Evolutionary conservation across 2,113 vertebrate species (phyloP), one percentile per base, ranked within the genome.

Genomic region (Pogonocichla stellata): DNA sequence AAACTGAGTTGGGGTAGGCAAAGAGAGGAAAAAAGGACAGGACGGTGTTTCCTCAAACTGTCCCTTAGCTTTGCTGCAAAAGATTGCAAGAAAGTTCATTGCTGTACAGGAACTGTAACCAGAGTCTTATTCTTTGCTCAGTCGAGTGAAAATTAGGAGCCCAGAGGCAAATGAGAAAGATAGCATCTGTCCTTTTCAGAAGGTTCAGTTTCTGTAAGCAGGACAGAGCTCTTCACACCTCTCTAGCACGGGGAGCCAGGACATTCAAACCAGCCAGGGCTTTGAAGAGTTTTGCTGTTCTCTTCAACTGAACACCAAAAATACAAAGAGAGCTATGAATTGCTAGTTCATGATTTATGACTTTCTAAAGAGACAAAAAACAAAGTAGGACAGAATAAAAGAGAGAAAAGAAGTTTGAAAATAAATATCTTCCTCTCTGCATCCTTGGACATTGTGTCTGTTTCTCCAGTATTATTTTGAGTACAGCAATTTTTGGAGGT

Each of bases 111-210:
- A 83, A 53, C 18, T 50, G 26, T 72, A 91, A 71, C 7, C 53
- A 87, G 31, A 87, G 77, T 62, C 45, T 92, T 95, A 48, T 25
- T 94, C 34, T 81, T 93, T 87, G 77, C n/a, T 91, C 48, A 92
- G 43, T 84, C 5, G 2, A 84, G 73, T 65, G 66, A 89, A 95
- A 95, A 93, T 65, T 65, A 65, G 70, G 15, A 89, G n/a, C 43
- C 65, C 51, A 74, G 53, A 86, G 80, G 70, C 86, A 92, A 93
- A 93, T 45, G 12, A 61, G 45, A 66, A 91, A 65, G 66, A 48
- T 23, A 87, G 43, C 48, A 89, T 53, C 84, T 85, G 45, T 64
- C 48, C 75, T 78, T 34, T 95, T 89, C 50, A 72, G 50, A 79
- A 72, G 17, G 25, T 84, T 65, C 29, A 57, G 6, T 84, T 80